These are phyloP conservation scores for Myopa tessellatipennis DNA, from an alignment of 2,888 invertebrate genomes.

Conservation along the genomic window DNA sequence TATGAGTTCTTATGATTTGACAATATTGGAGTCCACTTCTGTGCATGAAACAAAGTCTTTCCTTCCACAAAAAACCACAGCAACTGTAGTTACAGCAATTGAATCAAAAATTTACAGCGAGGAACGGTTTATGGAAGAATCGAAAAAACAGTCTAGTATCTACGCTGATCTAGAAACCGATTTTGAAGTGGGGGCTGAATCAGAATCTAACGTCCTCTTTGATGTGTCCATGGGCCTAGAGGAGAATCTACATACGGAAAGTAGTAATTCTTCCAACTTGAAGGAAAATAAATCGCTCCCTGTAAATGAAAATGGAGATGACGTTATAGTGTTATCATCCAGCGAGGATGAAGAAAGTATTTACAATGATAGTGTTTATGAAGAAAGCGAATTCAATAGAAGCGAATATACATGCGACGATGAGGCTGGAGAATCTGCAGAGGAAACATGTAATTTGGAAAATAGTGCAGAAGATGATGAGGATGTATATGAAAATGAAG, in stretches of 20 bases:
- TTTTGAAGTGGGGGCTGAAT: constrained; percentile 34
- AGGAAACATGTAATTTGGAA: constrained; percentile 37
- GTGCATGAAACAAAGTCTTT: constrained; percentile 4
- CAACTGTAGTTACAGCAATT: background rate
- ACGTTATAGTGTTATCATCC: constrained; percentile 26
- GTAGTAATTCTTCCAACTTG: background rate
- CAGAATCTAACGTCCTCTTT: constrained; percentile 35
- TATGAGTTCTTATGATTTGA: constrained; percentile 61
- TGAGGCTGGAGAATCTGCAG: constrained; percentile 4
- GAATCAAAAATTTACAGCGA: background rate
- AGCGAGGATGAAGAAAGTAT: constrained; percentile 20
- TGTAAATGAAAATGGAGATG: background rate
- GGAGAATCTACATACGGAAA: constrained; percentile 8
- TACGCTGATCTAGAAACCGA: constrained; percentile 34
- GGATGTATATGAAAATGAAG: background rate
- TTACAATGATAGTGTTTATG: background rate
- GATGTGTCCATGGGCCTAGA: constrained; percentile 31
- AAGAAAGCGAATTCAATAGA: background rate
- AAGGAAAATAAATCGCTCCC: background rate
- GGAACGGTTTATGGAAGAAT: constrained; percentile 1
- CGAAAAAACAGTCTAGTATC: background rate
- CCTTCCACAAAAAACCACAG: background rate
- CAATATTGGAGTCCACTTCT: constrained; percentile 45
- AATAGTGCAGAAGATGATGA: constrained; percentile 41
- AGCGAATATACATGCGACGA: constrained; percentile 30